These are phyloP conservation scores for Papilio polytes DNA, from an alignment of 1,140 invertebrate genomes.

Conservation along the genomic window DNA sequence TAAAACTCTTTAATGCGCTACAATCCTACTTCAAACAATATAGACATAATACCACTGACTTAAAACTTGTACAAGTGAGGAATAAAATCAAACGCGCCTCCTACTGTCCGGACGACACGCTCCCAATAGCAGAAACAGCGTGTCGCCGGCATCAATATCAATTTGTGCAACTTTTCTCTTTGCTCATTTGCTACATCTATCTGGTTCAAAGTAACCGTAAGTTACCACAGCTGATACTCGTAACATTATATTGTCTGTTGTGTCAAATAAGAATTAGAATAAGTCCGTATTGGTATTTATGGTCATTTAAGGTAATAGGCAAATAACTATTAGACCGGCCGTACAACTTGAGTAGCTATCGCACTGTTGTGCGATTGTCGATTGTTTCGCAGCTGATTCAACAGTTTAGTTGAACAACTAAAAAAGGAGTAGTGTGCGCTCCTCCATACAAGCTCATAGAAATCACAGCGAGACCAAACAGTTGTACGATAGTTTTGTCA, in stretches of 20 bases:
- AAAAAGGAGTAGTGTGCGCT: too few relatives aligned
- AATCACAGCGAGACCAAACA: too few relatives aligned
- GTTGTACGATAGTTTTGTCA: too few relatives aligned
- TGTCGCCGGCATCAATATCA: slow-evolving; percentile 17
- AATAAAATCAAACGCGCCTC: neutral
- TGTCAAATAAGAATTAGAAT: too few relatives aligned
- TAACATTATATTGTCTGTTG: neutral
- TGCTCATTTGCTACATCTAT: neutral
- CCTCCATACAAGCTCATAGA: too few relatives aligned
- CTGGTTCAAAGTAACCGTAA: neutral
- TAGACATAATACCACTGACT: neutral
- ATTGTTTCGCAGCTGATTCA: too few relatives aligned
- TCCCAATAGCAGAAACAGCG: slow-evolving; percentile 14
- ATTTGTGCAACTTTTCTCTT: slow-evolving; percentile 15
- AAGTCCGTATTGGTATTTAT: too few relatives aligned
- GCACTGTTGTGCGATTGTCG: too few relatives aligned
- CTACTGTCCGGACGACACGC: neutral
- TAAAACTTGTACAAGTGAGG: neutral
- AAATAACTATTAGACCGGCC: too few relatives aligned
- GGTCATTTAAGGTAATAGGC: too few relatives aligned
- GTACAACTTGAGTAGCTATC: too few relatives aligned
- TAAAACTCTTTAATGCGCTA: neutral
- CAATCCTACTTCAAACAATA: neutral
- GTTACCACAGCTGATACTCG: neutral
- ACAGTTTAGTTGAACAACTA: too few relatives aligned